Evolutionary conservation across 1,140 invertebrate species (phyloP).

Genomic region (Trichonephila clavipes): DNA sequence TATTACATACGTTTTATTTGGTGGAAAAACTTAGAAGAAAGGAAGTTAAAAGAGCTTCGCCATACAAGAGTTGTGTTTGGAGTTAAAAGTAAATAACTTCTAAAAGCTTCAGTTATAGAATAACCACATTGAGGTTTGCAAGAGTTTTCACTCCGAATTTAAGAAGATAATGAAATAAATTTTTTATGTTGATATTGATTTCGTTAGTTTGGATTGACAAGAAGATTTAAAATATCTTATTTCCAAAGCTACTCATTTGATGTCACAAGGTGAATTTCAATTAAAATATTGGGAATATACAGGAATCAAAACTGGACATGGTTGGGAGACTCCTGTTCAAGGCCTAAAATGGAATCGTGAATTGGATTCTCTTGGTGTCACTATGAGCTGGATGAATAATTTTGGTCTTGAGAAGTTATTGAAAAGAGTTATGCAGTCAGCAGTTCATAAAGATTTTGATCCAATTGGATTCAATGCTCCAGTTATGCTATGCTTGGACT

Average conservation of each 20-base stretch:
- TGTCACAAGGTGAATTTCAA: not conserved
- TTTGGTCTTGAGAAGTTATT: not conserved
- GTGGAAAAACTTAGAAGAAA: not conserved
- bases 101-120: not conserved
- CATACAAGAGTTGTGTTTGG: conserved; percentile 20
- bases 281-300: not conserved
- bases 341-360: not conserved
- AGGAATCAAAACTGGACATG: not conserved
- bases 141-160: not conserved
- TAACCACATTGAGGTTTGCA: not conserved
- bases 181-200: not conserved
- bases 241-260: not conserved
- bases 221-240: not conserved
- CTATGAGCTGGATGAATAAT: not conserved
- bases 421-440: not conserved
- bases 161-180: not conserved
- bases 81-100: not conserved
- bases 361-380: not conserved
- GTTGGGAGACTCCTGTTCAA: not conserved
- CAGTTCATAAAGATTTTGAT: not conserved
- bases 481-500: not conserved
- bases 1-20: conserved; percentile 16
- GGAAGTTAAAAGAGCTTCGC: not conserved
- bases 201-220: too few relatives aligned
- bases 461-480: not conserved